phyloP scores from a whole-genome alignment of 64 coral and sea anemone genomes.

The Porites australiensis region DNA sequence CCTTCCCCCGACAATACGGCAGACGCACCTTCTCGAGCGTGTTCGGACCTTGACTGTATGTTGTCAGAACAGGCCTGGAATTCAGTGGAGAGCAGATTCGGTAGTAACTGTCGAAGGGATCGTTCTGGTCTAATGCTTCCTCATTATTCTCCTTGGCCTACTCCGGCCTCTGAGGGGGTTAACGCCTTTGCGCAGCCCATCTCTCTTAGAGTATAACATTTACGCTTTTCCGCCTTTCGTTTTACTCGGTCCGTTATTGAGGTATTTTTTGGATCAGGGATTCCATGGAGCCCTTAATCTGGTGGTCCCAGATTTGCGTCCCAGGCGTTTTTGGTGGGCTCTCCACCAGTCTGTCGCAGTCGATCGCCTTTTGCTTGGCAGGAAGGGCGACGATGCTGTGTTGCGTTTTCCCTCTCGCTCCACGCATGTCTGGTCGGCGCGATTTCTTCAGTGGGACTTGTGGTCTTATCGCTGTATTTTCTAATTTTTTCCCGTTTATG shows the following conservation, averaged over 20 bases:
- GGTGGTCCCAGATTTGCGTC: background rate
- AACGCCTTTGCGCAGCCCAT: conserved; percentile 42
- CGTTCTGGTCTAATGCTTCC: background rate
- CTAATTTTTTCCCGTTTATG: background rate
- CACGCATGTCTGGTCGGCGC: background rate
- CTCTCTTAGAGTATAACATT: background rate
- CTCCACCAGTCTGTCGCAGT: background rate
- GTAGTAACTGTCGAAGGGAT: background rate
- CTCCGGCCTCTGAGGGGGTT: conserved; percentile 8
- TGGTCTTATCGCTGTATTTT: background rate
- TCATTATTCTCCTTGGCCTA: conserved; percentile 50
- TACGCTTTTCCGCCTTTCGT: conserved; percentile 55
- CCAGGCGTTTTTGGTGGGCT: conserved; percentile 26
- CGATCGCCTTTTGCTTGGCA: background rate
- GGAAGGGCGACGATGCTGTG: background rate
- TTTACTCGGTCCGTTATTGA: conserved; percentile 3
- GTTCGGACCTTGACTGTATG: conserved; percentile 3
- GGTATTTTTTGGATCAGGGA: background rate
- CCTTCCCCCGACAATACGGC: background rate
- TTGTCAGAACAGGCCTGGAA: background rate
- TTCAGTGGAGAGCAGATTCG: background rate
- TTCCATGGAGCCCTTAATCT: conserved; percentile 7
- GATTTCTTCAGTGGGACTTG: conserved; percentile 11
- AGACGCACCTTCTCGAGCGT: background rate
- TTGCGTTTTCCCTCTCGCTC: background rate